Evolutionary conservation across 2,888 invertebrate species (phyloP).

Genomic region (Zeuzera pyrina): DNA sequence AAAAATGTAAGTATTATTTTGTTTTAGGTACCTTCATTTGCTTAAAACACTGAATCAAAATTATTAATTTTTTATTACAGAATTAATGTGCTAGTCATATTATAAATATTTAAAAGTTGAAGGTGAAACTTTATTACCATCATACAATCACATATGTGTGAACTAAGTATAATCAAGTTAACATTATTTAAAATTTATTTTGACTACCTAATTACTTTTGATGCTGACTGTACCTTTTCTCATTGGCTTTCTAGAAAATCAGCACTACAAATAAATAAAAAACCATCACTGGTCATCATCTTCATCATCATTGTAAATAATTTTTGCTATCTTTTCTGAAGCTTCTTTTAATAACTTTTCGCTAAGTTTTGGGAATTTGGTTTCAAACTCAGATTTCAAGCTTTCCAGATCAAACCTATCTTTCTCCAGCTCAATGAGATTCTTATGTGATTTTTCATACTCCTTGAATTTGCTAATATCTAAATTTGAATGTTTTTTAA

Average conservation of each 20-base stretch:
- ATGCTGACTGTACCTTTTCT: too few relatives aligned
- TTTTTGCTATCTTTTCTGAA: conserved; percentile 37
- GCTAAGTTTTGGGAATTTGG: conserved; percentile 44
- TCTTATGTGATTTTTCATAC: conserved; percentile 30
- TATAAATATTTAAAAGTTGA: too few relatives aligned
- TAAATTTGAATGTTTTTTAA: conserved; percentile 49
- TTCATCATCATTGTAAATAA: conserved; percentile 34
- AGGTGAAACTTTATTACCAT: too few relatives aligned
- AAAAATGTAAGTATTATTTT: too few relatives aligned
- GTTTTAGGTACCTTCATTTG: too few relatives aligned
- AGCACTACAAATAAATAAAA: neutral
- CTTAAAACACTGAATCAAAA: too few relatives aligned
- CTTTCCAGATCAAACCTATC: conserved; percentile 39
- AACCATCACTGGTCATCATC: conserved; percentile 9
- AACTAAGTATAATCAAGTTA: too few relatives aligned
- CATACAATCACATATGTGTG: too few relatives aligned
- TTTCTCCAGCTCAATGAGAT: conserved; percentile 32
- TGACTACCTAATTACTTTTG: too few relatives aligned
- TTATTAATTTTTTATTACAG: too few relatives aligned
- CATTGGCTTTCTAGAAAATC: neutral
- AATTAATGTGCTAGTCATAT: too few relatives aligned
- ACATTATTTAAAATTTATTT: too few relatives aligned
- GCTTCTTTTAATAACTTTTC: conserved; percentile 48
- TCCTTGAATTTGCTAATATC: conserved; percentile 41
- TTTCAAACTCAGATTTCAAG: conserved; percentile 40